These are phyloP conservation scores for Lithobius niger DNA, from an alignment of 1,140 invertebrate genomes.

Conservation along the genomic window DNA sequence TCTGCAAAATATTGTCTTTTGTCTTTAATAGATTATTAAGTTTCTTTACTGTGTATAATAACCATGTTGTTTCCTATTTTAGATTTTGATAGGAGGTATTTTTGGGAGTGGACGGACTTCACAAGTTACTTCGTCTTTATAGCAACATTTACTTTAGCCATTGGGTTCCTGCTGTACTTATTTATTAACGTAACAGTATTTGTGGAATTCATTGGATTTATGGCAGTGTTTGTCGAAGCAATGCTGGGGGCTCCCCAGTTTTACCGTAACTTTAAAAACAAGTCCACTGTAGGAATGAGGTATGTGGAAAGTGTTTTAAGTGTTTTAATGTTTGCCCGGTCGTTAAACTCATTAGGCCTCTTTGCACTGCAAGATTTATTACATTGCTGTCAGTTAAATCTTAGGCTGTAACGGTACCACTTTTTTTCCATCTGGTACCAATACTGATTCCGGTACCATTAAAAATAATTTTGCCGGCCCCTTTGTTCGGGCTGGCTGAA, in stretches of 20 bases:
- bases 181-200: slow-evolving; percentile 65
- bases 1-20: too few species aligned
- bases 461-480: too few species aligned
- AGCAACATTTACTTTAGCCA: slow-evolving; percentile 63
- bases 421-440: too few species aligned
- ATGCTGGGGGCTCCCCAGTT: slow-evolving; percentile 91
- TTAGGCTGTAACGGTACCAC: too few species aligned
- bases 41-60: too few species aligned
- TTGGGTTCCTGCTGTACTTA: slow-evolving; percentile 73
- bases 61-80: slow-evolving; percentile 21
- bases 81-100: slow-evolving; percentile 83
- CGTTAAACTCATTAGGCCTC: too few species aligned
- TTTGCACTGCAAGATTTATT: too few species aligned
- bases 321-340: too few species aligned
- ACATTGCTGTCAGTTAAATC: too few species aligned
- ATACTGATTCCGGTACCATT: too few species aligned
- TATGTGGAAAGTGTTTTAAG: slow-evolving; percentile 34
- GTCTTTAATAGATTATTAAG: too few species aligned
- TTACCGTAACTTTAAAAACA: slow-evolving; percentile 69
- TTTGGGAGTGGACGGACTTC: slow-evolving; percentile 99
- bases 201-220: slow-evolving; percentile 78
- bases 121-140: slow-evolving; percentile 90
- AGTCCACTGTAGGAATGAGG: slow-evolving; percentile 96
- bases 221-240: slow-evolving; percentile 90
- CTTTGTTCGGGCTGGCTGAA: too few species aligned